Base-by-base conservation (phyloP, 2,888 invertebrate species). In the Biston stratarius region DNA sequence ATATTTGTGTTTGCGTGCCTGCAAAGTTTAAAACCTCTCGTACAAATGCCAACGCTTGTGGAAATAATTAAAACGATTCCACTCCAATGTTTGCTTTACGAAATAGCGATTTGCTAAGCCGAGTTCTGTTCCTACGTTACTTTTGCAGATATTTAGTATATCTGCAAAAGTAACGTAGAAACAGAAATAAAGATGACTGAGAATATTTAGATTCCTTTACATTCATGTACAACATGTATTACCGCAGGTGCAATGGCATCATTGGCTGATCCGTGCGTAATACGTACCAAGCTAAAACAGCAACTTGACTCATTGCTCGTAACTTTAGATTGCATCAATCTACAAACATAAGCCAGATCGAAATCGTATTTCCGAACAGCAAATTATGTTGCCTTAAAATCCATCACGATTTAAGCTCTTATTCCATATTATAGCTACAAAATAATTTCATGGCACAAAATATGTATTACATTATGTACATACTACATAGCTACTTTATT, bases 231-330 rank as follows among this genome's bases (percentile, higher is more conserved):
- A 56, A 56, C 7, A 38, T 48, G 24, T 42, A 64, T 52, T 44
- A 67, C 59, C 53, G 72, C 76, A 75, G 74, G 73, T 77, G 74
- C 73, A 79, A 64, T 62, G 64, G 51, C 69, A 74, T 67, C 61
- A 66, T 65, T 71, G 64, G 67, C 61, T 61, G 71, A 67, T 64
- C 69, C 64, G 71, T 64, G 62, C 73, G 71, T 68, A 67, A 75
- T 69, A 67, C 55, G 36, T 11, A 56, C 52, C 42, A 34, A 33
- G 74, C 82, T 71, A 67, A 79, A 83, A 79, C 79, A 78, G 72
- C 77, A 61, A 69, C 67, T 76, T 82, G 81, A 83, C 69, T 83
- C 81, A 83, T 79, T 72, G 72, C 69, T 68, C 73, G 74, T 69
- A 74, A 72, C 64, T 62, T 62, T 64, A 59, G 74, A 69, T 64